Evolutionary conservation across 2,113 vertebrate species (phyloP).

Genomic region (Triplophysa siluroides): DNA sequence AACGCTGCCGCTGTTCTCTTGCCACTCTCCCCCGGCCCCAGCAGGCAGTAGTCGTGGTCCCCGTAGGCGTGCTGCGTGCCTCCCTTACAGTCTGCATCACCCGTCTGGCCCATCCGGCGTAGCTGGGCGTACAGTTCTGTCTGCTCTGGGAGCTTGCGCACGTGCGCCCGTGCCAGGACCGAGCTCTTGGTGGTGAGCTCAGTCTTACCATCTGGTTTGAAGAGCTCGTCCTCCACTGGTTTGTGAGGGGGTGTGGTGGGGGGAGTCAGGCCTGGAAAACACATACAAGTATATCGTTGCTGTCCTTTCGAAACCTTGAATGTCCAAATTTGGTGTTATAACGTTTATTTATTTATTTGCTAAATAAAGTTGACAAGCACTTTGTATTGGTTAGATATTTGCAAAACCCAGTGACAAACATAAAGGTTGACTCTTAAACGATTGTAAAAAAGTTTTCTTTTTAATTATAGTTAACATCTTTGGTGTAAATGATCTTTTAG

Average conservation of each 20-base stretch:
- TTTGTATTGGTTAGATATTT: too few species aligned
- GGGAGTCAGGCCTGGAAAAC: conserved; percentile 87
- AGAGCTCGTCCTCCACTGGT: conserved; percentile 90
- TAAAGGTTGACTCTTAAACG: too few species aligned
- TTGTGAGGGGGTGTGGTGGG: conserved; percentile 97
- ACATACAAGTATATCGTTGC: too few species aligned
- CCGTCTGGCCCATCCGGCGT: conserved; percentile 71
- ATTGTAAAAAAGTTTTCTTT: too few species aligned
- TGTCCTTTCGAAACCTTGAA: too few species aligned
- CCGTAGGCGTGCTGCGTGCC: conserved; percentile 80
- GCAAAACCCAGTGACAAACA: too few species aligned
- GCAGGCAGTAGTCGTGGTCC: conserved; percentile 95
- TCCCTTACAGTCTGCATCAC: conserved; percentile 62
- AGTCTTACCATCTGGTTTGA: conserved; percentile 85
- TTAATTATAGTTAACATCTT: too few species aligned
- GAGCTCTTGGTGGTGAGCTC: conserved; percentile 61
- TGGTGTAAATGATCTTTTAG: too few species aligned
- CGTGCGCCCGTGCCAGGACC: conserved; percentile 61
- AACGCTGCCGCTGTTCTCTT: conserved; percentile 64
- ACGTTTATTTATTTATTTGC: too few species aligned
- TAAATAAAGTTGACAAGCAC: too few species aligned
- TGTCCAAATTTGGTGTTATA: too few species aligned
- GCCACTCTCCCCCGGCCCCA: conserved; percentile 68
- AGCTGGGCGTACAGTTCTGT: conserved; percentile 93
- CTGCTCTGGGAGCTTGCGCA: conserved; percentile 86